These are phyloP conservation scores for Osmerus eperlanus DNA, from an alignment of 2,113 vertebrate species.

Conservation along the genomic window DNA sequence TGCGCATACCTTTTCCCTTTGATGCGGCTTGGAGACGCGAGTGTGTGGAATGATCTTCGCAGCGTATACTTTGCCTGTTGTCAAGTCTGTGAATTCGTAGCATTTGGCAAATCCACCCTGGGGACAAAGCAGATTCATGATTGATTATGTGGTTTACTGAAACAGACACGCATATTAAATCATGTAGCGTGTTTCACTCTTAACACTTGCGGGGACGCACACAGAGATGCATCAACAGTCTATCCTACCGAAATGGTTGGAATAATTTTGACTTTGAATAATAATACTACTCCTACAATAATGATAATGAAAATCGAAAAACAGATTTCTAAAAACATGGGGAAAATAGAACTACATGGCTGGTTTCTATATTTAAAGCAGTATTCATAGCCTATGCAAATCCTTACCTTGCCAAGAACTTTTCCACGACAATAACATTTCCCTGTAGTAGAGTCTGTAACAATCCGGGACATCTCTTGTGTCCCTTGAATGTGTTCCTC, in stretches of 20 bases:
- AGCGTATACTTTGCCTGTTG: slow-evolving; percentile 83
- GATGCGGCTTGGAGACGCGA: slow-evolving; percentile 83
- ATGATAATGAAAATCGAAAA: too few relatives aligned
- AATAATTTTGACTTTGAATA: too few relatives aligned
- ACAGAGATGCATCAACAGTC: too few relatives aligned
- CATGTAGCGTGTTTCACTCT: background rate
- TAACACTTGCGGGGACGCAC: too few relatives aligned
- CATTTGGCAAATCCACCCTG: slow-evolving; percentile 88
- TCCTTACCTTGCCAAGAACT: slow-evolving; percentile 82
- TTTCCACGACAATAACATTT: slow-evolving; percentile 83
- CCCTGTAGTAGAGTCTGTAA: slow-evolving; percentile 78
- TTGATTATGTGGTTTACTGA: background rate
- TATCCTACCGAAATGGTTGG: too few relatives aligned
- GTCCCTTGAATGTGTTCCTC: slow-evolving; percentile 59
- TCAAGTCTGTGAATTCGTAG: slow-evolving; percentile 85
- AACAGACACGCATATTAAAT: background rate
- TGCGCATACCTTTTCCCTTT: slow-evolving; percentile 80
- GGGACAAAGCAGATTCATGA: slow-evolving; percentile 2
- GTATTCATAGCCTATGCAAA: background rate
- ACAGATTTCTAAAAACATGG: too few relatives aligned
- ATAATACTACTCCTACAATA: too few relatives aligned
- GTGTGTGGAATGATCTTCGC: slow-evolving; percentile 87
- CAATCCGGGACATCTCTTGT: slow-evolving; percentile 79
- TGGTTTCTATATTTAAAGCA: background rate
- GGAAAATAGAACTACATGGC: too few relatives aligned